Evolutionary conservation across 2,113 vertebrate genomes (phyloP).

Genomic region (Phyllostomus discolor): DNA sequence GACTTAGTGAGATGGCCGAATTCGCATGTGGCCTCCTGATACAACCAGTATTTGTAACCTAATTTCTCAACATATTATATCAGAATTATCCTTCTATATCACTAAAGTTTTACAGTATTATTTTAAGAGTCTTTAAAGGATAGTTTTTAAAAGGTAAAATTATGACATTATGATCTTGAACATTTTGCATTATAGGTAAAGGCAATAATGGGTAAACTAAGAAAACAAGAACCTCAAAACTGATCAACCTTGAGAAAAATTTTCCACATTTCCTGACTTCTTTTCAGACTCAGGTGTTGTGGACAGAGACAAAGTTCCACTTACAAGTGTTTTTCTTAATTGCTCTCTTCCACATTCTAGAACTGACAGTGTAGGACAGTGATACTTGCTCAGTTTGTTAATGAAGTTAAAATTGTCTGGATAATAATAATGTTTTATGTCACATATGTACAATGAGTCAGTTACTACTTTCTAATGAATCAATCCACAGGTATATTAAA

Average conservation of each 20-base stretch:
- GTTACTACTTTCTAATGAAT: background rate
- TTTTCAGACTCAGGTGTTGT: background rate
- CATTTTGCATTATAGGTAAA: background rate
- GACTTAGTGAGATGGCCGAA: background rate
- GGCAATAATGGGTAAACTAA: background rate
- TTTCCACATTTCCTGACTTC: background rate
- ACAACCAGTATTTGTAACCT: background rate
- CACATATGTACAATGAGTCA: background rate
- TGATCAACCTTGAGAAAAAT: background rate
- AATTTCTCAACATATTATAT: background rate
- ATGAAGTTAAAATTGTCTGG: background rate
- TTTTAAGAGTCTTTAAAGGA: background rate
- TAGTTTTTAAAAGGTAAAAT: background rate
- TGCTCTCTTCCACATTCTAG: background rate
- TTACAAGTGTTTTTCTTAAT: background rate
- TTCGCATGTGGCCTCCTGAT: background rate
- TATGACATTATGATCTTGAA: background rate
- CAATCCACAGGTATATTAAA: background rate
- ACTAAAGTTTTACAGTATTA: background rate
- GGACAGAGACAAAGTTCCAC: background rate
- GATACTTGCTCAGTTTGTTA: background rate
- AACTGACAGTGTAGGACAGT: background rate
- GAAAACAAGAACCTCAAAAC: background rate
- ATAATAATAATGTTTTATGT: background rate
- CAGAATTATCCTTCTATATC: background rate